Evolutionary conservation across 1,140 invertebrate species (phyloP).

Genomic region (Bradynema listronoti): DNA sequence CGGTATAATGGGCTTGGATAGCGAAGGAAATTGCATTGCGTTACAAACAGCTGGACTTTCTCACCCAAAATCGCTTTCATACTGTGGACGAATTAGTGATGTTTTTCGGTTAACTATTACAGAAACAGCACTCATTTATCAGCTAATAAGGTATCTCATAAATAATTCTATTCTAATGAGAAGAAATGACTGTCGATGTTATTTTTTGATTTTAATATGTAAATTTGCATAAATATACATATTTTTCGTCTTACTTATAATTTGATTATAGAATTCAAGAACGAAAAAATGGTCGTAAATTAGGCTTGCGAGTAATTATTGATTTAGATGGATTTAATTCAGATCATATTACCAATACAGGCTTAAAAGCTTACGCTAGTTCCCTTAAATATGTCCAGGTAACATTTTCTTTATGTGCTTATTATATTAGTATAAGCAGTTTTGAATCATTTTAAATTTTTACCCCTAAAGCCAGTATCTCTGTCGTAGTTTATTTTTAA

Average conservation of each 20-base stretch:
- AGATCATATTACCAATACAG: slow-evolving; percentile 26
- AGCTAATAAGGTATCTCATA: too few species aligned
- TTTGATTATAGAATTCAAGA: slow-evolving; percentile 32
- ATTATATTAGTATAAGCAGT: not conserved
- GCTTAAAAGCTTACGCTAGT: slow-evolving; percentile 28
- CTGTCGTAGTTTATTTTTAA: not conserved
- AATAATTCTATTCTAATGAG: too few species aligned
- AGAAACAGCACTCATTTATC: slow-evolving; percentile 29
- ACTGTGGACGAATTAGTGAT: slow-evolving; percentile 39
- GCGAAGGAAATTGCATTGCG: slow-evolving; percentile 47
- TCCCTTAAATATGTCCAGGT: slow-evolving; percentile 24
- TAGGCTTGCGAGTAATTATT: slow-evolving; percentile 31
- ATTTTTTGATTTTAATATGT: too few species aligned
- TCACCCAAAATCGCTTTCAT: slow-evolving; percentile 31
- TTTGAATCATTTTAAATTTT: slow-evolving; percentile 1
- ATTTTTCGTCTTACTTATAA: too few species aligned
- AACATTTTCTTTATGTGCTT: not conserved
- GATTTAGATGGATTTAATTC: slow-evolving; percentile 34
- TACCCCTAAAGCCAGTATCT: not conserved
- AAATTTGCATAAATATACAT: too few species aligned
- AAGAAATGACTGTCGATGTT: too few species aligned
- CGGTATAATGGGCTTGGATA: slow-evolving; percentile 47
- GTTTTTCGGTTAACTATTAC: slow-evolving; percentile 23
- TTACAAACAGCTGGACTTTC: slow-evolving; percentile 39
- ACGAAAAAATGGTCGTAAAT: slow-evolving; percentile 24